A percentile compares a stretch with the other conserved stretches of the same genome.
Conservation (phyloP, 1,140 invertebrate species). For the Drosophila ogumai region DNA sequence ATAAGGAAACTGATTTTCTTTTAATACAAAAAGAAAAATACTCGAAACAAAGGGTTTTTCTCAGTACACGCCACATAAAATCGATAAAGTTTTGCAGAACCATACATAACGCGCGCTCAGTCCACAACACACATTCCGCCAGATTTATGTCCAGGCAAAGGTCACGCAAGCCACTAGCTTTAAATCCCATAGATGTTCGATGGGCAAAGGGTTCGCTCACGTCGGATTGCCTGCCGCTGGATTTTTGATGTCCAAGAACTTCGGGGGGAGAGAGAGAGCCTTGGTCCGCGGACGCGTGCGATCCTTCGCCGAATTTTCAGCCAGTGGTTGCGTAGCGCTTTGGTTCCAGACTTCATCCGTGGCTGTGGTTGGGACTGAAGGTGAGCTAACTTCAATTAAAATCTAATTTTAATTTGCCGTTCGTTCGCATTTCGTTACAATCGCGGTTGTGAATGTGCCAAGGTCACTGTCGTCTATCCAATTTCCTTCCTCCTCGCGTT, state of each 20-base stretch:
- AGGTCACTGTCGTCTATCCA: slow-evolving; percentile 16
- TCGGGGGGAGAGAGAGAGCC: slow-evolving; percentile 66
- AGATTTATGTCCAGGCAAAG: slow-evolving; percentile 5
- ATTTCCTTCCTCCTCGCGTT: slow-evolving; percentile 37
- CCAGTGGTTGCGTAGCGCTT: not conserved
- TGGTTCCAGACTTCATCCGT: slow-evolving; percentile 4
- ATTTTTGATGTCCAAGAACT: slow-evolving; percentile 45
- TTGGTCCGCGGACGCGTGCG: slow-evolving; percentile 23
- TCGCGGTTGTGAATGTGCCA: slow-evolving; percentile 29
- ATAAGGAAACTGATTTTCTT: slow-evolving; percentile 38
- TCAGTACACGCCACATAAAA: slow-evolving; percentile 75
- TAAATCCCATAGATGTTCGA: slow-evolving; percentile 9
- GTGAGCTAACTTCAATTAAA: slow-evolving; percentile 65
- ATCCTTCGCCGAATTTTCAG: slow-evolving; percentile 2
- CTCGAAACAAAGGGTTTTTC: slow-evolving; percentile 42
- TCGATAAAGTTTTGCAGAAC: slow-evolving; percentile 42
- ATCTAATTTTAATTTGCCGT: slow-evolving; percentile 67
- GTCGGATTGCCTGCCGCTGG: slow-evolving; percentile 37
- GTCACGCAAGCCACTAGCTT: slow-evolving; percentile 3
- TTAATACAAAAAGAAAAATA: slow-evolving; percentile 46
- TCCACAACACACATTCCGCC: slow-evolving; percentile 7
- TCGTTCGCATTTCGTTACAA: slow-evolving; percentile 46
- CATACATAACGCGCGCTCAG: slow-evolving; percentile 8
- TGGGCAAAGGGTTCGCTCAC: not conserved
- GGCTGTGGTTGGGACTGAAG: slow-evolving; percentile 11